Conservation (phyloP, 2,113 vertebrate genomes). For the Mionectes macconnelli region DNA sequence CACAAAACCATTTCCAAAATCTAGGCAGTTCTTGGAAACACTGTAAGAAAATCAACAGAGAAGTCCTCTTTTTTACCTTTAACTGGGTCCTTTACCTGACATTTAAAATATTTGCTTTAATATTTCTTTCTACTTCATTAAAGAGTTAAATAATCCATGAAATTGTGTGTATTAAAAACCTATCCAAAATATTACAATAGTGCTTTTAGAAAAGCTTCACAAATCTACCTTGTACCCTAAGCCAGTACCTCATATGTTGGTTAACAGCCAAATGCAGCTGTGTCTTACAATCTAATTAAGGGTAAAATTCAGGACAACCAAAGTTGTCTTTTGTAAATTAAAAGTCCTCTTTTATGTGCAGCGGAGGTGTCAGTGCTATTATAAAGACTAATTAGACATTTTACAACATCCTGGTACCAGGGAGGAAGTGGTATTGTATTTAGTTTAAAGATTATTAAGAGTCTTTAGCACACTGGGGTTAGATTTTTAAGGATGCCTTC, state of each 20-base stretch:
- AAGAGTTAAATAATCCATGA: constrained; percentile 66
- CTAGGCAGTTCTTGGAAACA: neutral
- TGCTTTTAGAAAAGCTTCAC: constrained; percentile 30
- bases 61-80: neutral
- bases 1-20: constrained; percentile 30
- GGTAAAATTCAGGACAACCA: constrained; percentile 75
- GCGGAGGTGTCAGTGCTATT: constrained; percentile 72
- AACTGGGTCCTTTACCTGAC: constrained; percentile 22
- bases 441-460: constrained; percentile 75
- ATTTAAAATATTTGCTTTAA: constrained; percentile 65
- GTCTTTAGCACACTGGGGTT: constrained; percentile 67
- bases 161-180: constrained; percentile 42
- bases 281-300: constrained; percentile 75
- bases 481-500: constrained; percentile 72
- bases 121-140: constrained; percentile 64
- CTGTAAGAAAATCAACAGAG: constrained; percentile 16
- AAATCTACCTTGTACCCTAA: constrained; percentile 42
- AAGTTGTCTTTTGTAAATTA: constrained; percentile 75
- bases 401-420: constrained; percentile 74
- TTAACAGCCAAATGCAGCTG: constrained; percentile 70
- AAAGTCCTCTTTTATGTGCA: constrained; percentile 76
- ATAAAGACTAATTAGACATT: constrained; percentile 77
- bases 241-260: constrained; percentile 42
- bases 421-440: constrained; percentile 64
- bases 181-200: constrained; percentile 51